Evolutionary conservation across 30 jellyfish, hydroid and myxozoan species (phyloP).

Genomic region (Hydractinia symbiolongicarpus): DNA sequence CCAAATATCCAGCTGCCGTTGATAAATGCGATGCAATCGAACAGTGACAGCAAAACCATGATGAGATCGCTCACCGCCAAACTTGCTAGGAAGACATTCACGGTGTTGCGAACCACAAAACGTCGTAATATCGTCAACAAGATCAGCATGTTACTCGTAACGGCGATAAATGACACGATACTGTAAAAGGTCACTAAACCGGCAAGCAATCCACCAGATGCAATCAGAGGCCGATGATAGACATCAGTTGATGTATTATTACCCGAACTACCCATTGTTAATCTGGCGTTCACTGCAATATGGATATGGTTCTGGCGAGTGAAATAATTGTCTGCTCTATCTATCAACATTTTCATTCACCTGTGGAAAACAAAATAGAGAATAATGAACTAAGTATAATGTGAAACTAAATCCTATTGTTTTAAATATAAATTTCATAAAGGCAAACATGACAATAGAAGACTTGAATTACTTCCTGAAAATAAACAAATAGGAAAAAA

Average conservation of each 20-base stretch:
- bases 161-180: slow-evolving; percentile 48
- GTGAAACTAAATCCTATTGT: no score
- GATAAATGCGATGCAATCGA: slow-evolving; percentile 76
- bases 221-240: background rate
- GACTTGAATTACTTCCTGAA: no score
- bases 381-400: no score
- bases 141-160: slow-evolving; percentile 59
- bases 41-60: slow-evolving; percentile 58
- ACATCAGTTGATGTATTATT: slow-evolving; percentile 18
- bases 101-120: slow-evolving; percentile 59
- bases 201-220: slow-evolving; percentile 39
- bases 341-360: no score
- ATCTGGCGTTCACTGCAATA: no score
- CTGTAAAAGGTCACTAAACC: slow-evolving; percentile 52
- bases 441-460: no score
- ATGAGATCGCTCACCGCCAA: slow-evolving; percentile 73
- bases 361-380: no score
- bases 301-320: no score
- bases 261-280: background rate
- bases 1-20: slow-evolving; percentile 73
- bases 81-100: slow-evolving; percentile 66
- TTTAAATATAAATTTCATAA: no score
- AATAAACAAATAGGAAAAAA: no score
- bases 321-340: no score
- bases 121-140: slow-evolving; percentile 47